phyloP scores from a whole-genome alignment of 30 jellyfish, hydroid and myxozoan species.

The Aurelia sp. region DNA sequence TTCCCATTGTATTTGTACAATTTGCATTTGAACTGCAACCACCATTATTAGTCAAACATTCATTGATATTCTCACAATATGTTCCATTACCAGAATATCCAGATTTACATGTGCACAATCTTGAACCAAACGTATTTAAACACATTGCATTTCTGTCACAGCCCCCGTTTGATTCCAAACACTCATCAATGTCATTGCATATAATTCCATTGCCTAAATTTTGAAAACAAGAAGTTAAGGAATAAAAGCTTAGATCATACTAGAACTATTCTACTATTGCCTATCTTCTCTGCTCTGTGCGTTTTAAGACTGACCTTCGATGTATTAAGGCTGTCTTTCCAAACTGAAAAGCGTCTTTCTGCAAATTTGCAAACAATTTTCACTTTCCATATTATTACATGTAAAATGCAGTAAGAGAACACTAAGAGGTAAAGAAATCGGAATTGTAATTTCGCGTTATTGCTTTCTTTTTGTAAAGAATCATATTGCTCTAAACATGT shows the following conservation, averaged over 20 bases:
- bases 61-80: constrained; percentile 18
- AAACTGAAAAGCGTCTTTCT: too few relatives aligned
- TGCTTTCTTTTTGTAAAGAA: too few relatives aligned
- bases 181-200: background rate
- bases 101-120: constrained; percentile 19
- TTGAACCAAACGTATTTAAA: constrained; percentile 3
- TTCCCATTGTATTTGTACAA: constrained; percentile 23
- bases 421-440: too few relatives aligned
- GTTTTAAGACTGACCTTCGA: too few relatives aligned
- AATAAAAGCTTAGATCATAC: too few relatives aligned
- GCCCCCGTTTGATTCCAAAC: constrained; percentile 10
- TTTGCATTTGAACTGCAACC: constrained; percentile 18
- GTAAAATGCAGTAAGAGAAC: too few relatives aligned
- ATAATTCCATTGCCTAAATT: background rate
- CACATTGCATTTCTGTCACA: constrained; percentile 27
- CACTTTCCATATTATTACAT: too few relatives aligned
- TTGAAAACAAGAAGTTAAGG: background rate
- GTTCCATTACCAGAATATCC: constrained; percentile 59
- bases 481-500: too few relatives aligned
- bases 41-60: background rate
- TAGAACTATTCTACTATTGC: background rate
- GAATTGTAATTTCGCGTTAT: too few relatives aligned
- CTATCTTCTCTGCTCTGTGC: too few relatives aligned
- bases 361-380: too few relatives aligned
- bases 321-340: too few relatives aligned